Conservation (phyloP, 2,113 vertebrate species). For the Heloderma charlesbogerti region DNA sequence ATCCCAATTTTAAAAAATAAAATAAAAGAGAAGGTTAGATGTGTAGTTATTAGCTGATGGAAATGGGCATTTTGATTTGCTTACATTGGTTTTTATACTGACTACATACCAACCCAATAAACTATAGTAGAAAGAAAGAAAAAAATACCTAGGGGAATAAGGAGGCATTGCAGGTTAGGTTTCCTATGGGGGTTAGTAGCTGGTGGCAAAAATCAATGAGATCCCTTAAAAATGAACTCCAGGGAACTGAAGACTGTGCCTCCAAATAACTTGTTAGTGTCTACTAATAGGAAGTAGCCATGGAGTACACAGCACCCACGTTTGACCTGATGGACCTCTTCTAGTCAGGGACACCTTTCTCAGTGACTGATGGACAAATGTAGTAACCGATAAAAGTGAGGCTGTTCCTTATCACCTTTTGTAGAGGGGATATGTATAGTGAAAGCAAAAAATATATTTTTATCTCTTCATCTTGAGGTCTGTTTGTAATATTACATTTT, state of each 20-base stretch:
- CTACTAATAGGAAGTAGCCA: constrained; percentile 43
- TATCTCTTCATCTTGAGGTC: constrained; percentile 11
- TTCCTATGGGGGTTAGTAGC: constrained; percentile 12
- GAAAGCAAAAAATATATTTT: constrained; percentile 6
- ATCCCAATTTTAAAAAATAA: neutral
- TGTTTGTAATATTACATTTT: constrained; percentile 1
- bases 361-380: constrained; percentile 2
- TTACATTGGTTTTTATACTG: constrained; percentile 33
- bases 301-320: constrained; percentile 8
- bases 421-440: neutral
- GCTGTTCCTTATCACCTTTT: neutral
- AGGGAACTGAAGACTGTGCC: constrained; percentile 14
- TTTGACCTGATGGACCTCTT: neutral
- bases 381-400: constrained; percentile 6
- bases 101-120: constrained; percentile 32
- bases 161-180: constrained; percentile 4
- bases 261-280: constrained; percentile 27
- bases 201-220: constrained; percentile 49
- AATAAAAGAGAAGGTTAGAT: neutral
- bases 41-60: neutral
- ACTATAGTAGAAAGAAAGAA: constrained; percentile 2
- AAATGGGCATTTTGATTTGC: constrained; percentile 13
- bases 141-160: constrained; percentile 35
- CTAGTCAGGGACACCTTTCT: neutral
- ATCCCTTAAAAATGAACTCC: constrained; percentile 39